Percentiles rank a stretch among this genome's conserved stretches.
Conservation (phyloP, 2,888 invertebrate species). For the Thalpophila matura region DNA sequence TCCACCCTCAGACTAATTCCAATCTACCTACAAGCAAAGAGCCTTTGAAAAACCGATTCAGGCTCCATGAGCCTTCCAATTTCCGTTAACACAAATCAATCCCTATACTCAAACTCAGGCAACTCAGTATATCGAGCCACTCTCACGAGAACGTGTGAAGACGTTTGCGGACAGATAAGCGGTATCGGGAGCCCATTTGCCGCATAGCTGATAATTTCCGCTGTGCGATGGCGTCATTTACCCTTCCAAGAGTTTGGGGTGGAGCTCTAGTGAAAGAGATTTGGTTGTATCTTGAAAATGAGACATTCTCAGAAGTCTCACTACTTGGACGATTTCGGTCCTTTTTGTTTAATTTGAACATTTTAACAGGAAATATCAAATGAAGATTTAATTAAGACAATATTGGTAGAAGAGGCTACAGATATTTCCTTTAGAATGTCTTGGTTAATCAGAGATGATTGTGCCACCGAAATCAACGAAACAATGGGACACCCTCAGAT, state of each 20-base stretch:
- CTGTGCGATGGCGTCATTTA: conserved; percentile 81
- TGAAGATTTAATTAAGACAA: too few relatives aligned
- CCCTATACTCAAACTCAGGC: conserved; percentile 15
- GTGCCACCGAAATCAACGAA: too few relatives aligned
- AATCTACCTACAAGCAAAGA: conserved; percentile 9
- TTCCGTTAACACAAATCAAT: conserved; percentile 55
- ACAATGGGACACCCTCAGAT: too few relatives aligned
- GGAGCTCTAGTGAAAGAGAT: conserved; percentile 49
- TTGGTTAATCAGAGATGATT: too few relatives aligned
- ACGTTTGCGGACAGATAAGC: conserved; percentile 78
- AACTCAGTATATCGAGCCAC: conserved; percentile 33
- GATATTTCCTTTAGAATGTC: too few relatives aligned
- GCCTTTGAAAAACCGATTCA: conserved; percentile 22
- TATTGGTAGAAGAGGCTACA: too few relatives aligned
- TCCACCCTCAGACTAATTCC: background rate
- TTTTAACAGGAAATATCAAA: too few relatives aligned
- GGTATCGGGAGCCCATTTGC: conserved; percentile 81
- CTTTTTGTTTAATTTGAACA: too few relatives aligned
- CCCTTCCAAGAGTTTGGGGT: conserved; percentile 74
- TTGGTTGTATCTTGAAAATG: background rate
- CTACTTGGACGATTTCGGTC: too few relatives aligned
- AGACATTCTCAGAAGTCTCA: background rate
- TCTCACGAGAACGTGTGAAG: conserved; percentile 59
- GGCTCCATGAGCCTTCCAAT: conserved; percentile 41
- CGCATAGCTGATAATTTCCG: conserved; percentile 85